These are phyloP conservation scores for Pontoporia blainvillei DNA, from an alignment of 2,113 vertebrate genomes.

Conservation along the genomic window DNA sequence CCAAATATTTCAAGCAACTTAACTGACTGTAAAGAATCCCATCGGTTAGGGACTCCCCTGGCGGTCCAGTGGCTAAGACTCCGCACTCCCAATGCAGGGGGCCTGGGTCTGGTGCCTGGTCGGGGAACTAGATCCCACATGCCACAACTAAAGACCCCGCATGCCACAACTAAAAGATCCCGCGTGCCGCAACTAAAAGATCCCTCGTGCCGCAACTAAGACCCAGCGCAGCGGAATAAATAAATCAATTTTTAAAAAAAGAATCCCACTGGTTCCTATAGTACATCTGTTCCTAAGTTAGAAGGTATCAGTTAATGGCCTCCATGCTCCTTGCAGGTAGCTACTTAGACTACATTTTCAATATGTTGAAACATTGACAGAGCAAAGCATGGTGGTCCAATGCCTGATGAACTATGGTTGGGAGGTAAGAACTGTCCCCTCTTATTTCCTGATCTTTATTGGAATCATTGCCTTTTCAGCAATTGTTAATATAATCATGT, in stretches of 20 bases:
- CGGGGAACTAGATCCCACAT: too few relatives aligned
- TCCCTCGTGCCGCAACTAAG: rapidly evolving
- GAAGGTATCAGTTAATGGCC: background rate
- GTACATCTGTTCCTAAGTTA: background rate
- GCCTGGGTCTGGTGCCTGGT: too few relatives aligned
- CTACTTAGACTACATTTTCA: background rate
- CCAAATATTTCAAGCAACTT: background rate
- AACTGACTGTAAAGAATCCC: background rate
- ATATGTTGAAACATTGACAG: background rate
- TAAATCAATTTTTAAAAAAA: rapidly evolving
- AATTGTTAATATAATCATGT: background rate
- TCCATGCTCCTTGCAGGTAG: background rate
- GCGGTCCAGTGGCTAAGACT: too few relatives aligned
- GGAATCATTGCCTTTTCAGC: background rate
- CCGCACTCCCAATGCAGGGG: too few relatives aligned
- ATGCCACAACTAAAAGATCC: too few relatives aligned
- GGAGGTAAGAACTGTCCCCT: background rate
- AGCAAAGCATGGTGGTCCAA: background rate
- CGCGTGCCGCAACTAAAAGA: too few relatives aligned
- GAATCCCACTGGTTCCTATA: background rate
- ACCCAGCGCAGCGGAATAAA: too few relatives aligned
- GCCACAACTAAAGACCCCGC: too few relatives aligned
- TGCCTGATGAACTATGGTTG: background rate
- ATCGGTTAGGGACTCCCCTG: too few relatives aligned
- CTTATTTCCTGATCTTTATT: background rate